Evolutionary conservation across 2,797 vertebrate species (phyloP).

Genomic region (Parambassis ranga): DNA sequence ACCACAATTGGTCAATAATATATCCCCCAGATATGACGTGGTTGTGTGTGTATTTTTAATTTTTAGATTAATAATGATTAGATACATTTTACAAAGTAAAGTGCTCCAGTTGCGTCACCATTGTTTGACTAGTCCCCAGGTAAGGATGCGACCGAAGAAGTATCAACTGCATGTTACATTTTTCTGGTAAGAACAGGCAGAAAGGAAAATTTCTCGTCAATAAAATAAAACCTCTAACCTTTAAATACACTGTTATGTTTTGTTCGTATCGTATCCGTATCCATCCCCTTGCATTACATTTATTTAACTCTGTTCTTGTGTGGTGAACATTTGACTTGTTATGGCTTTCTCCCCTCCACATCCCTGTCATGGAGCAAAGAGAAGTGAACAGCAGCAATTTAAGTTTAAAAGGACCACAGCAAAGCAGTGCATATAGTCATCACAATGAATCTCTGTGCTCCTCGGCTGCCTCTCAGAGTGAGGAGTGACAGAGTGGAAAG

Average conservation of each 20-base stretch:
- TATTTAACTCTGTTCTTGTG: slow-evolving; percentile 13
- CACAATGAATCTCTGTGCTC: slow-evolving; percentile 48
- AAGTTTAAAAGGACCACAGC: slow-evolving; percentile 30
- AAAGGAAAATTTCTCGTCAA: no score
- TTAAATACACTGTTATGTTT: not conserved
- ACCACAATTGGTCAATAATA: no score
- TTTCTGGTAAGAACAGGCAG: no score
- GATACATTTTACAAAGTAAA: no score
- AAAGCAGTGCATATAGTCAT: slow-evolving; percentile 48
- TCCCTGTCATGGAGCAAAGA: slow-evolving; percentile 35
- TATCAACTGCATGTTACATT: no score
- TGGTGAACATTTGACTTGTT: slow-evolving; percentile 17
- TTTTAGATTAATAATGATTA: no score
- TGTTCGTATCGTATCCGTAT: not conserved
- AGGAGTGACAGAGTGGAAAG: slow-evolving; percentile 54
- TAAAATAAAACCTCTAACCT: no score
- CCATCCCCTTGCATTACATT: slow-evolving; percentile 4
- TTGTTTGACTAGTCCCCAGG: no score
- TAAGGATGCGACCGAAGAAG: no score
- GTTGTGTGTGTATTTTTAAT: no score
- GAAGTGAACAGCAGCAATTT: slow-evolving; percentile 46
- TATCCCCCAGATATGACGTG: no score
- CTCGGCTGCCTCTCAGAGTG: slow-evolving; percentile 19
- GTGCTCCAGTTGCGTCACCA: no score
- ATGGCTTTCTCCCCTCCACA: slow-evolving; percentile 3